Conservation (phyloP, 2,888 invertebrate genomes). For the Phaonia tiefii region DNA sequence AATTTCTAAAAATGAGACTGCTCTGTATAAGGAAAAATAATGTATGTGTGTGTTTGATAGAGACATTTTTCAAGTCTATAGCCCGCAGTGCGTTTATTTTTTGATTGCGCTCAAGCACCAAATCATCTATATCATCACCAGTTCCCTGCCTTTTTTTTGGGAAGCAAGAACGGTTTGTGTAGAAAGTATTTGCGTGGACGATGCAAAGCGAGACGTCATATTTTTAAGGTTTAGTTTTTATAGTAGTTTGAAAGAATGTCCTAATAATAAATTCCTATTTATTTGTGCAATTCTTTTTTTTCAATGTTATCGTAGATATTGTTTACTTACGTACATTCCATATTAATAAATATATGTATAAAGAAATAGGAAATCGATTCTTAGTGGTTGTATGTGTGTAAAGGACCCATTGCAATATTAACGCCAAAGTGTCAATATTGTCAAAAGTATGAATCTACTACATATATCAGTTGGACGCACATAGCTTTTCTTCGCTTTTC, state of each 20-base stretch:
- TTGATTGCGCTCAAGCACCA: too few relatives aligned
- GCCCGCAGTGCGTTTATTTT: background rate
- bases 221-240: too few relatives aligned
- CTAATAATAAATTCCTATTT: constrained; percentile 32
- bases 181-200: too few relatives aligned
- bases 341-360: background rate
- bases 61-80: constrained; percentile 19
- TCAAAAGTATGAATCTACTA: background rate
- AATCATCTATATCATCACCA: too few relatives aligned
- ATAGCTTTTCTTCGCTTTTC: background rate
- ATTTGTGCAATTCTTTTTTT: background rate
- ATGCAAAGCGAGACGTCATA: too few relatives aligned
- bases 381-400: constrained; percentile 31
- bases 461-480: background rate
- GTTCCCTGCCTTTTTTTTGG: too few relatives aligned
- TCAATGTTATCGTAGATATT: background rate
- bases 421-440: constrained; percentile 43
- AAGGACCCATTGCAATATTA: constrained; percentile 27
- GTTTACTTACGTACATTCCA: constrained; percentile 7
- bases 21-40: background rate
- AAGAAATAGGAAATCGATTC: too few relatives aligned
- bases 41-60: background rate
- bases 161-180: too few relatives aligned
- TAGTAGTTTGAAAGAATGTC: background rate
- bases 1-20: constrained; percentile 2